Percentiles rank a stretch among this genome's conserved stretches.
Conservation (phyloP, 2,797 vertebrate species). For the Paedocypris micromegethes region DNA sequence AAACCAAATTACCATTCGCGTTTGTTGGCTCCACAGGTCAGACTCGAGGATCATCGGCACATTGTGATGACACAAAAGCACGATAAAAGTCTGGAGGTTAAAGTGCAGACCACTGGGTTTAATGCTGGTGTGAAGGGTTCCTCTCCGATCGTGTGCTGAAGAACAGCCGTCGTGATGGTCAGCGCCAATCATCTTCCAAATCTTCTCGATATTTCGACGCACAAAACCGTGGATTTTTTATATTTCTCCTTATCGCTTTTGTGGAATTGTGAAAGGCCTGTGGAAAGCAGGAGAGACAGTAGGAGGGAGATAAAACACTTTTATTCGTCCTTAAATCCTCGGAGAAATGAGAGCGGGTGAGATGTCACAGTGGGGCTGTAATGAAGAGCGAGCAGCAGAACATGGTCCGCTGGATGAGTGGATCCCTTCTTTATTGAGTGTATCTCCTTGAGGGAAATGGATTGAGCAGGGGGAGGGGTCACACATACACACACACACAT, state of each 20-base stretch:
- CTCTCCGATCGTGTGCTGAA: no score
- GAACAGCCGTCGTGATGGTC: background rate
- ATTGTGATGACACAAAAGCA: conserved; percentile 7
- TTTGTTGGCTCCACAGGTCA: background rate
- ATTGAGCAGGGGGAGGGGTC: conserved; percentile 19
- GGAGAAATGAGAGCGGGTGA: conserved; percentile 31
- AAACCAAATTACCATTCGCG: conserved; percentile 22
- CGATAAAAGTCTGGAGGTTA: conserved; percentile 25
- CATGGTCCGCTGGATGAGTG: conserved; percentile 40
- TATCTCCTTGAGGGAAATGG: conserved; percentile 42
- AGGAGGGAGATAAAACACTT: conserved; percentile 30
- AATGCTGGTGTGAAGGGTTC: no score
- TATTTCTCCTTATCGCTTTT: conserved; percentile 23
- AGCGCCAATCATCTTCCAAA: conserved; percentile 20
- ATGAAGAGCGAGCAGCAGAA: conserved; percentile 31
- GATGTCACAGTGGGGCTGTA: conserved; percentile 32
- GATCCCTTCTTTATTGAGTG: conserved; percentile 41
- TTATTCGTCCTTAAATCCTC: conserved; percentile 56
- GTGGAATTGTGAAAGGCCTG: conserved; percentile 17
- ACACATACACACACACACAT: conserved; percentile 3
- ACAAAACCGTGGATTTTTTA: conserved; percentile 8
- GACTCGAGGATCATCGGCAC: background rate
- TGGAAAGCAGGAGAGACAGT: background rate
- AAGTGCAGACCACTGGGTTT: no score
- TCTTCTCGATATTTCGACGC: conserved; percentile 28